phyloP scores from a whole-genome alignment of 2,113 vertebrate genomes.

The Pseudorhombus dupliciocellatus region DNA sequence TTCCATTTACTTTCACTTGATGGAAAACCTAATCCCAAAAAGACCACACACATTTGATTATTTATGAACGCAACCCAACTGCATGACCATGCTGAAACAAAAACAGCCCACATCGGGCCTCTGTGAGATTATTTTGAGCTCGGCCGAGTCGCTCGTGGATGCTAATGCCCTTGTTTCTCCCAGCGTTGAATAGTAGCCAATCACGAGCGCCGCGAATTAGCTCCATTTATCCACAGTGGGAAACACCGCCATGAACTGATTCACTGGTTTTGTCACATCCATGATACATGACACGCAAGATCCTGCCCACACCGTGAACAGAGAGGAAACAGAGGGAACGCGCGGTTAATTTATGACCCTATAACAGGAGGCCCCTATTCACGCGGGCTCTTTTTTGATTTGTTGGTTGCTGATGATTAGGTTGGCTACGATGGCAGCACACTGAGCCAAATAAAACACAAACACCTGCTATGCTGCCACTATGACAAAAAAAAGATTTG shows the following conservation, averaged over 20 bases:
- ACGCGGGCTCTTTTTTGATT: constrained; percentile 63
- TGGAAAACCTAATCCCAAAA: background rate
- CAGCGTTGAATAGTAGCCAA: constrained; percentile 4
- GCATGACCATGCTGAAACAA: background rate
- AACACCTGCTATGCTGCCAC: constrained; percentile 37
- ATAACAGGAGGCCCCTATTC: constrained; percentile 57
- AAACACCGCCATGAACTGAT: constrained; percentile 51
- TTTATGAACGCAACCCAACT: background rate
- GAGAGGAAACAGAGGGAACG: constrained; percentile 57
- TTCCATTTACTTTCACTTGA: background rate
- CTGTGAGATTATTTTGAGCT: background rate
- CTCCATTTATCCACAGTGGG: constrained; percentile 10
- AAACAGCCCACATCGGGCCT: background rate
- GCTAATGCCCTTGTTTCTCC: background rate
- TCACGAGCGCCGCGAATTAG: constrained; percentile 46
- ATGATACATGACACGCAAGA: constrained; percentile 52
- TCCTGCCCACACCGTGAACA: constrained; percentile 36
- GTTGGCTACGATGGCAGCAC: constrained; percentile 24
- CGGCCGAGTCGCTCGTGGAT: background rate
- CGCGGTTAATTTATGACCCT: constrained; percentile 68
- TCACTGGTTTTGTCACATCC: constrained; percentile 51
- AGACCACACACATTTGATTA: background rate
- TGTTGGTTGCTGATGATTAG: constrained; percentile 53
- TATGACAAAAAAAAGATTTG: constrained; percentile 16
- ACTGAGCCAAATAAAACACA: constrained; percentile 41